Evolutionary conservation across 2,113 vertebrate species (phyloP).

Genomic region (Chionis minor): DNA sequence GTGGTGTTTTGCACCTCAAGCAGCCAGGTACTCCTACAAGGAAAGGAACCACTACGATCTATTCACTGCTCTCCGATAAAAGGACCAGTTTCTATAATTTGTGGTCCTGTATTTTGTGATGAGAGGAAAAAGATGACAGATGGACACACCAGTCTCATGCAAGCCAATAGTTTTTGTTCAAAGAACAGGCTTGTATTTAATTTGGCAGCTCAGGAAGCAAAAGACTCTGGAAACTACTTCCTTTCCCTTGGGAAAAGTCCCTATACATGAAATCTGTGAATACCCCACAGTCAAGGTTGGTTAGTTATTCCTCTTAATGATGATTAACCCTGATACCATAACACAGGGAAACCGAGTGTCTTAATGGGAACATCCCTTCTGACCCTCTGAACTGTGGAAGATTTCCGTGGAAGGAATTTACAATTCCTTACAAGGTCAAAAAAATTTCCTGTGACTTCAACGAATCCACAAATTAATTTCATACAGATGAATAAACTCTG

Average conservation of each 20-base stretch:
- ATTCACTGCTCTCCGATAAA: background rate
- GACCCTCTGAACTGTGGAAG: background rate
- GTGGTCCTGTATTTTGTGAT: background rate
- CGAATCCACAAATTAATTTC: background rate
- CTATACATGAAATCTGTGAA: background rate
- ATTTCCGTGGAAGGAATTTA: background rate
- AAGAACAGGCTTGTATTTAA: background rate
- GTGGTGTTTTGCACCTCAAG: background rate
- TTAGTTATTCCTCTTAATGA: background rate
- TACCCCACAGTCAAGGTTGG: background rate
- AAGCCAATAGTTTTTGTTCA: background rate
- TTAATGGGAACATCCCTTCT: background rate
- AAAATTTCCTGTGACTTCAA: background rate
- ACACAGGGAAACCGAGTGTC: background rate
- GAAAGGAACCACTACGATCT: background rate
- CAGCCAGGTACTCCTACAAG: background rate
- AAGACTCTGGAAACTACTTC: background rate
- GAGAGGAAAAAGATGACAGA: background rate
- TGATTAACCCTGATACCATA: background rate
- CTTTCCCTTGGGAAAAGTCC: slow-evolving; percentile 3
- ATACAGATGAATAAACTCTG: background rate
- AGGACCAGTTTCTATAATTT: background rate
- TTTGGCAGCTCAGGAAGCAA: background rate
- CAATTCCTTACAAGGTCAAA: background rate
- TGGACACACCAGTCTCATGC: background rate